Evolutionary conservation across 2,797 vertebrate genomes (phyloP), one percentile per base, ranked within the genome.

Genomic region (Sparus aurata): DNA sequence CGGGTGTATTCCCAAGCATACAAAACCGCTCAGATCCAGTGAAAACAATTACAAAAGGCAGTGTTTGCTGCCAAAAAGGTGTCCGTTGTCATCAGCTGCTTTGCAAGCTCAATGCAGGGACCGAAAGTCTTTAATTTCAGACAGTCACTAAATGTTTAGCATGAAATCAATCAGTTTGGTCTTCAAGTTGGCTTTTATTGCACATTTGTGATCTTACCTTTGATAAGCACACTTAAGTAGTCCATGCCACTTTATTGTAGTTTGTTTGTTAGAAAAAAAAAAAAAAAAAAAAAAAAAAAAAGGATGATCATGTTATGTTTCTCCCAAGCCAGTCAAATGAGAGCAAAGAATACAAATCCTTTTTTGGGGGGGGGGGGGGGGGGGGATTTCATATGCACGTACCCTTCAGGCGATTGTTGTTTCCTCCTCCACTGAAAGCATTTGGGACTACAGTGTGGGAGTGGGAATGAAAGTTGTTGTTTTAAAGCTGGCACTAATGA

Each of bases 401-500:
- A 68, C 63, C 83, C 89, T 89, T 88, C 80, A 83, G 89, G 93
- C 90, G 59, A 89, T 54, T 87, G 75, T 80, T 87, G 69, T 85
- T 85, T 90, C 75, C 83, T 89, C 69, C 84, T 84, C 69, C 73
- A 81, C 61, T 80, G 84, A 87, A 92, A 83, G 84, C 87, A 76
- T 91, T 79, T 85, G 92, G 86, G 90, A 92, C 65, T 72, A 15
- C 64, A 85, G 86, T 79, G 93, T 88, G 88, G 88, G 91, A 89
- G 91, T 87, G 83, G 89, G 84, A 84, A 91, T 88, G 82, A 82
- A 82, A 87, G 82, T 82, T 92, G 85, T 91, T 93, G 89, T 90
- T 86, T 92, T 91, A 91, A 89, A 85, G 83, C 86, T 92, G 88
- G 83, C 85, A 87, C 86, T 93, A 94, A 93, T 93, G 91, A 93